A percentile compares a stretch with the other conserved stretches of the same genome.
Evolutionary conservation across 2,797 vertebrate species (phyloP).

Genomic region (Galago senegalensis): DNA sequence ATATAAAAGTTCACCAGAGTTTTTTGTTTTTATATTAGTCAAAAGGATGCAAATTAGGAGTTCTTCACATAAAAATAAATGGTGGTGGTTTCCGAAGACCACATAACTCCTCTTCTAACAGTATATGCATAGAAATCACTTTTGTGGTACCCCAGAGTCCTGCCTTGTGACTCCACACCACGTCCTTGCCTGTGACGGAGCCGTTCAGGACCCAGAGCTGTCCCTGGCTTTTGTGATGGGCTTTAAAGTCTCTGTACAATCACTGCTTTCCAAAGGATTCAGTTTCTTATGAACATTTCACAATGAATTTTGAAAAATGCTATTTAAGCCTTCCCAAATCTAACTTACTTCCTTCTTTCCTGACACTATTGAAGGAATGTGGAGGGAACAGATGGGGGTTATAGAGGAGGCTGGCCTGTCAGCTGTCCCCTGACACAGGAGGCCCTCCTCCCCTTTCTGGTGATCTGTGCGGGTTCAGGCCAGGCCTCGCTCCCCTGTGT

Average conservation of each 20-base stretch:
- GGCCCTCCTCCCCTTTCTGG: neutral
- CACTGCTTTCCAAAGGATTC: neutral
- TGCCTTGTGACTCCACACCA: neutral
- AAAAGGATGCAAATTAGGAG: neutral
- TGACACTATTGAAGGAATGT: neutral
- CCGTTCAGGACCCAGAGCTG: rapidly evolving
- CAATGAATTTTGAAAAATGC: neutral
- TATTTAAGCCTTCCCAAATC: neutral
- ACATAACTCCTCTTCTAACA: neutral
- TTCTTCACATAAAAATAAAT: neutral
- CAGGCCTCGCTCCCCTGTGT: no score
- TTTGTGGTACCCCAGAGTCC: neutral
- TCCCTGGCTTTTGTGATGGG: neutral
- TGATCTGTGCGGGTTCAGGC: neutral
- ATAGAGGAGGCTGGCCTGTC: neutral
- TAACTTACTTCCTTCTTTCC: neutral
- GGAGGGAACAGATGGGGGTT: neutral
- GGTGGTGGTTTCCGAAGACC: neutral
- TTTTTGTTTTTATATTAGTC: neutral
- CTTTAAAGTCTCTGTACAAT: neutral
- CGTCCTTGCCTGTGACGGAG: neutral
- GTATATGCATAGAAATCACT: neutral
- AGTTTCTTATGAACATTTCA: neutral
- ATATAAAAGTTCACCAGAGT: neutral
- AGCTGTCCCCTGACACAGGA: neutral